Evolutionary conservation across 2,888 invertebrate species (phyloP).

Genomic region (Drosophila atripex): DNA sequence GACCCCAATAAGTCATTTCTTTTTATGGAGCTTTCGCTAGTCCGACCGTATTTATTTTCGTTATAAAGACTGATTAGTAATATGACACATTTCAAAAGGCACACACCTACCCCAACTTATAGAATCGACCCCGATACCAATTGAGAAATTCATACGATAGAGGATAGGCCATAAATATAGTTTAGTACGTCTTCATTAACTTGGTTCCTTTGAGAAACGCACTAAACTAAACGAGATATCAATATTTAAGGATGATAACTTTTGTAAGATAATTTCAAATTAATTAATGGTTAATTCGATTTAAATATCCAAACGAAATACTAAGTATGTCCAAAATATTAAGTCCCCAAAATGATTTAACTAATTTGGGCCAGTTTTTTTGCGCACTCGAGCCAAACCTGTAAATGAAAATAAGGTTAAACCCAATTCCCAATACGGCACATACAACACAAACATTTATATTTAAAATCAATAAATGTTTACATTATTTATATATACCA

Average conservation of each 20-base stretch:
- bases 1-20: slow-evolving; percentile 13
- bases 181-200: slow-evolving; percentile 61
- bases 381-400: slow-evolving; percentile 51
- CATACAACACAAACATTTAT: slow-evolving; percentile 42
- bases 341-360: slow-evolving; percentile 22
- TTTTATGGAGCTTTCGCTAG: slow-evolving; percentile 31
- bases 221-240: slow-evolving; percentile 58
- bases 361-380: slow-evolving; percentile 36
- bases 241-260: slow-evolving; percentile 52
- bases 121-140: slow-evolving; percentile 10
- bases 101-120: slow-evolving; percentile 16
- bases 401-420: slow-evolving; percentile 64
- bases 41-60: slow-evolving; percentile 60
- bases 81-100: slow-evolving; percentile 50
- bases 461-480: slow-evolving; percentile 61
- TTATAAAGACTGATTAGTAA: slow-evolving; percentile 78
- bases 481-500: slow-evolving; percentile 76
- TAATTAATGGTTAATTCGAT: slow-evolving; percentile 49
- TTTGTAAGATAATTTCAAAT: slow-evolving; percentile 74
- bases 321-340: slow-evolving; percentile 52
- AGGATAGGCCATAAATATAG: slow-evolving; percentile 47
- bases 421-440: slow-evolving; percentile 44
- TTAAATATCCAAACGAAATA: slow-evolving; percentile 43
- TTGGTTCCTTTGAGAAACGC: slow-evolving; percentile 74
- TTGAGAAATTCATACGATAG: slow-evolving; percentile 44